Evolutionary conservation across 2,888 invertebrate species (phyloP), one percentile per base, ranked within the genome.

Genomic region (Drosophila pegasa): DNA sequence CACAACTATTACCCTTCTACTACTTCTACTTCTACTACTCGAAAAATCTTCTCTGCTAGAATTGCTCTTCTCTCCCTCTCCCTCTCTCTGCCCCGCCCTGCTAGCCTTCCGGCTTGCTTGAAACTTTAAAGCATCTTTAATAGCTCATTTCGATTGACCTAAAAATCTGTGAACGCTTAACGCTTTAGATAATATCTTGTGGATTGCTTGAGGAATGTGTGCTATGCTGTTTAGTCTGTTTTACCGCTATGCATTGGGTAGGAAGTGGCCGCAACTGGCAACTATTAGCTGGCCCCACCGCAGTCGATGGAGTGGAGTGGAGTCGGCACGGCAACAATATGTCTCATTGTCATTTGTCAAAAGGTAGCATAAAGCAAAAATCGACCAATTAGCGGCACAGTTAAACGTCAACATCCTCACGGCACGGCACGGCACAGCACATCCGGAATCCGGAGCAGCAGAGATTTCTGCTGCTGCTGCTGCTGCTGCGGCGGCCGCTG

Each of bases 341-440:
- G 43, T 59, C 75, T 73, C 69, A 78, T 63, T 85, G 86, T 86
- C 79, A 88, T 88, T 88, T 86, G 88, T 82, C 83, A 86, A 72
- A 69, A 73, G 71, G 73, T 52, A 67, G 59, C 65, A 66, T 62
- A 54, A 75, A 66, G 71, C 51, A 75, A 79, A 87, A 83, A 82
- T 72, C 83, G 74, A 50, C 87, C 85, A 85, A 85, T 85, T 88
- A 85, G 87, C 75, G 74, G 67, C 89, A 87, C 85, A 84, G 85
- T 88, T 85, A 85, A 85, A 87, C 81, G 85, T 88, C 89, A 85
- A 85, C 85, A 85, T 85, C 85, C 85, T 85, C 85, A 88, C 87
- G 76, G 80, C 87, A 71, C 87, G 76, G 80, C 87, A 71, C 58
- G 66, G 35, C 51, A 14, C 37, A 51, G 47, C 62, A 87, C 87